Base-by-base conservation (phyloP, 2,888 invertebrate species). In the Abrostola triplasia region DNA sequence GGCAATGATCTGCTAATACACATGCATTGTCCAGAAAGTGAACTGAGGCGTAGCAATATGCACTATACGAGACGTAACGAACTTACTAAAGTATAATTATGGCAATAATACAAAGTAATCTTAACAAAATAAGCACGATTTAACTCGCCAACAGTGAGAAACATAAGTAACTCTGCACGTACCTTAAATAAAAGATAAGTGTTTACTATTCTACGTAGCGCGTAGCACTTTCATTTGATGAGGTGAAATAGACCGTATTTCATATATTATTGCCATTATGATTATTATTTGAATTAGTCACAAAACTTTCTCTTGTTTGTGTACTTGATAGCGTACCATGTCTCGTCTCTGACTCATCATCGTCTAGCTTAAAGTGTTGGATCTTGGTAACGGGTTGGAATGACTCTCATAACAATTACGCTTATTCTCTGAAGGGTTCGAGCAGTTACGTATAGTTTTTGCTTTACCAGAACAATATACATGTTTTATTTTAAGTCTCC, bases 281-380 rank as follows among this genome's bases (percentile, higher is more conserved):
- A 64, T 73, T 59, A 74, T 64, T 74, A 70, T 68, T 60, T 56
- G 63, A 56, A 55, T 72, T 66, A 75, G 67, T 75, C 67, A 67
- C 64, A 48, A 47, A 36, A 67, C 78, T 77, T 77, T 77, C 77
- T 62, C 77, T 65, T 64, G 62, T 74, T 69, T 71, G 56, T 62
- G 37, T 66, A 64, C 41, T 60, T 71, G 61, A 67, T 77, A 68
- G 72, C 67, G 65, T 48, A 49, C 55, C 48, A 53, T 44, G 36
- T 54, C 54, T 67, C 58, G 38, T 41, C 36, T 66, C 55, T 77
- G 77, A 72, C 59, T 72, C 75, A 77, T 64, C 68, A 42, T 42
- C 13, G 56, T 60, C 51, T 72, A 38, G 47, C 36, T 6, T 52
- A 36, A 48, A 62, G 40, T 55, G 53, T 66, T 48, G 8, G 54